Evolutionary conservation across 2,888 invertebrate species (phyloP).

Genomic region (Agonopterix subpropinquella): DNA sequence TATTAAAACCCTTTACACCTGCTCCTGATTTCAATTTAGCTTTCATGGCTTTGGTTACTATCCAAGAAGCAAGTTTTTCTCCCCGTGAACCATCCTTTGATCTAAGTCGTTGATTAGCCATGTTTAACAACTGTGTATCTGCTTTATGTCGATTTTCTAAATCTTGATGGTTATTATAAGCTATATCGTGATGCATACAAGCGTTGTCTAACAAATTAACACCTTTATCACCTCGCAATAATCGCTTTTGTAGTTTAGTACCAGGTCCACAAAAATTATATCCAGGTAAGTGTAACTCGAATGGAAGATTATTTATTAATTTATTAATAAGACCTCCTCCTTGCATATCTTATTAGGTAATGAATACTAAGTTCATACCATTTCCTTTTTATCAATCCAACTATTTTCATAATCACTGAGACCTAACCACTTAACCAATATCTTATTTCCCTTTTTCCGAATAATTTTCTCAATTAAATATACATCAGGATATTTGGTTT

Average conservation of each 20-base stretch:
- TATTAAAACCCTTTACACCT: neutral
- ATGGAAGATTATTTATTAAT: conserved; percentile 12
- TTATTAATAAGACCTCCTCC: conserved; percentile 10
- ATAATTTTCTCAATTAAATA: too few relatives aligned
- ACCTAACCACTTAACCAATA: too few relatives aligned
- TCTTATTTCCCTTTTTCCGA: too few relatives aligned
- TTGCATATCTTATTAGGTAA: neutral
- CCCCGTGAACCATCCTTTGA: conserved; percentile 12
- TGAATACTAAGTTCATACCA: neutral
- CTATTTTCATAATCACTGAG: too few relatives aligned
- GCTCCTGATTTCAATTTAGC: conserved; percentile 19
- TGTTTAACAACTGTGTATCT: conserved; percentile 25
- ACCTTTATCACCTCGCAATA: conserved; percentile 31
- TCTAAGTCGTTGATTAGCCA: neutral
- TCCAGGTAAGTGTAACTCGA: conserved; percentile 22
- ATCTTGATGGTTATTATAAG: conserved; percentile 11
- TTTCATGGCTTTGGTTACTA: conserved; percentile 29
- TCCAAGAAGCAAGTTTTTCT: conserved; percentile 27
- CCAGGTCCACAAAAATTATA: conserved; percentile 23
- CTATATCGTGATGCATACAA: conserved; percentile 19
- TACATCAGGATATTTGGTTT: too few relatives aligned
- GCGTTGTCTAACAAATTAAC: conserved; percentile 16
- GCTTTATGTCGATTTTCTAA: conserved; percentile 26
- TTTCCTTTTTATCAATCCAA: too few relatives aligned
- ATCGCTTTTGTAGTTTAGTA: conserved; percentile 23